Base-by-base conservation (phyloP, 2,113 vertebrate species). In the Charina bottae region DNA sequence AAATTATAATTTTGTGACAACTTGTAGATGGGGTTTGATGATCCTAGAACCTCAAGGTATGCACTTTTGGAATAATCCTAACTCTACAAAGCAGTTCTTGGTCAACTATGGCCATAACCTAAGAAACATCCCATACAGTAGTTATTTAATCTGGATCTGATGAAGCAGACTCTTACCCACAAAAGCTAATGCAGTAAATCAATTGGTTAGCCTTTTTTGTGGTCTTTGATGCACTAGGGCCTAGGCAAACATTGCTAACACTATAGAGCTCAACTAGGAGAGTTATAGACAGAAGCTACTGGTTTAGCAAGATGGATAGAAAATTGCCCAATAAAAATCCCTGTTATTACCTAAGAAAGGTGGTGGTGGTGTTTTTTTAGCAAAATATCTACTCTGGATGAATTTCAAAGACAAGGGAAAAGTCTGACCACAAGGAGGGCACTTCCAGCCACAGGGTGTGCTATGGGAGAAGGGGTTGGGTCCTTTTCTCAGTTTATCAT, bases 401-500 rank as follows among this genome's bases (percentile, higher is more conserved):
- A 12, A 83, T 83, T 83, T 83, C 33, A 42, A 83, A 28, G 49
- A 28, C 26, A 11, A 15, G 26, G 54, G 56, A 13, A 93, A 21
- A n/a, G 6, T 42, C 15, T 64, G 54, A 19, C 8, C 17, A 23
- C 8, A 42, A 28, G 42, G 87, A 62, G 56, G 37, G 60, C 60
- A 88, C 11, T 26, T 62, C 49, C 6, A 26, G 19, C 26, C 26
- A 60, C 8, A 3, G 46, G 46, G 46, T 54, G 15, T 64, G 24
- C 4, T 42, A 92, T 90, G 78, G 91, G 60, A 94, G 93, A 33
- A 93, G 33, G 92, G 2, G 90, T 83, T 91, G 21, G 84, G 33
- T 90, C 7, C 89, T 90, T 21, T 90, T 13, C 26, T 94, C 54
- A 62, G 46, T 46, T 49, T 49, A 49, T 49, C 49, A 49, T 49